Conservation (phyloP, 2,797 vertebrate genomes). For the Thripadectes ignobilis region DNA sequence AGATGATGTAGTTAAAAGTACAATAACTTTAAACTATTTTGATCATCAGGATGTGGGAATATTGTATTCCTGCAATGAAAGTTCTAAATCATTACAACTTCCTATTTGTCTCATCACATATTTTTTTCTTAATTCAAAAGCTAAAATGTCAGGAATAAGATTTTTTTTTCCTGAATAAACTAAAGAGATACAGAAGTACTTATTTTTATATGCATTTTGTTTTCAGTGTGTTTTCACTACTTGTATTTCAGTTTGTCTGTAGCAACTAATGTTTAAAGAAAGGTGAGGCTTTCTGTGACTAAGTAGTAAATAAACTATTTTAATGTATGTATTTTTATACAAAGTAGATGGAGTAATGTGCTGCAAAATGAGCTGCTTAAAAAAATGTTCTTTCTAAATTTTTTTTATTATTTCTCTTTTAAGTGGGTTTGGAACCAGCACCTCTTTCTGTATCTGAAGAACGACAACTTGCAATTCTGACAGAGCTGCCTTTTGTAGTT, state of each 20-base stretch:
- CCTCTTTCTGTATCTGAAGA: constrained; percentile 97
- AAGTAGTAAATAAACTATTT: neutral
- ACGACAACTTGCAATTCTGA: constrained; percentile 95
- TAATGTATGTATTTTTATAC: neutral
- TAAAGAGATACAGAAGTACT: neutral
- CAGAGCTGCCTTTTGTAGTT: constrained; percentile 96
- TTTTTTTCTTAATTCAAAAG: neutral
- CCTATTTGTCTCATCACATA: neutral
- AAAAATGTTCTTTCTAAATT: neutral
- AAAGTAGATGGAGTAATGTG: neutral
- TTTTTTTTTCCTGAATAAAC: neutral
- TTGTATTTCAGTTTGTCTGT: neutral
- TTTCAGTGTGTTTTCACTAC: neutral
- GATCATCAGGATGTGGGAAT: neutral
- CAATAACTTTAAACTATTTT: neutral
- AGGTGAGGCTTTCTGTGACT: neutral
- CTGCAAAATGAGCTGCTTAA: neutral
- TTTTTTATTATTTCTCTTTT: constrained; percentile 26
- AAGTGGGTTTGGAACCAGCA: constrained; percentile 92
- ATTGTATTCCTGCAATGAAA: neutral
- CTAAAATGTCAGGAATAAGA: neutral
- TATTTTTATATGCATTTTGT: neutral
- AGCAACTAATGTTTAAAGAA: neutral
- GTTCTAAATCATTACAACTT: neutral
- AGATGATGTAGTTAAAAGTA: neutral